Evolutionary conservation across 2,113 vertebrate species (phyloP), one percentile per base, ranked within the genome.

Genomic region (Brachypodius melanocephalos): DNA sequence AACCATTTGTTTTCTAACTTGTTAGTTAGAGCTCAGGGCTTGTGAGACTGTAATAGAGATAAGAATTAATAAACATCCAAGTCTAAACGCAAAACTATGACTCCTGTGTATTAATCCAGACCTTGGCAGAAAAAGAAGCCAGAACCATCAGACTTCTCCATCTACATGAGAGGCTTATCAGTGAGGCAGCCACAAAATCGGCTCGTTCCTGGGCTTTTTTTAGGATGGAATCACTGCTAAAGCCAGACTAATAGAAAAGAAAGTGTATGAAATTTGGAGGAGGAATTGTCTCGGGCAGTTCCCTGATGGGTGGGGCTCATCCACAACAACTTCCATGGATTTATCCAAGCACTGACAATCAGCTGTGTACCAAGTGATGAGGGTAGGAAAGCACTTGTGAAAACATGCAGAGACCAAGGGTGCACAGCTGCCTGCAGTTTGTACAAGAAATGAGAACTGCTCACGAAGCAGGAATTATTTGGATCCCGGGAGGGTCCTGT

Each of bases 331-430:
- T 26, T 54, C 34, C 1, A 0, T 49, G 24, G 58, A 69, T 86
- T 57, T 85, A 58, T 10, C n/a, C 0, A 2, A 14, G 7, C 17
- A 31, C 11, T 1, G 4, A 40, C 12, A 46, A 51, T 48, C 51
- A 58, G 57, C 26, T 6, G 4, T 2, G 5, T 21, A 32, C 25
- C 17, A 11, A 75, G 31, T 0, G 0, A 14, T 6, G 43, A 69
- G 14, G 24, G 24, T 16, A 28, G 40, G 72, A 65, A 74, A 82
- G 9, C 17, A 26, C 28, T 36, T 17, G 40, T 42, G 22, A 89
- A 83, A 88, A 57, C 10, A 76, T 4, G 21, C 61, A 74, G 52
- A 80, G 55, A 48, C 8, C 59, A 74, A 77, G 68, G 85, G 40
- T 22, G 52, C 31, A 42, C n/a, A 71, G 72, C 59, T 32, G 51